These are phyloP conservation scores for Sarcophaga carnaria DNA, from an alignment of 2,888 invertebrate species.

Conservation along the genomic window DNA sequence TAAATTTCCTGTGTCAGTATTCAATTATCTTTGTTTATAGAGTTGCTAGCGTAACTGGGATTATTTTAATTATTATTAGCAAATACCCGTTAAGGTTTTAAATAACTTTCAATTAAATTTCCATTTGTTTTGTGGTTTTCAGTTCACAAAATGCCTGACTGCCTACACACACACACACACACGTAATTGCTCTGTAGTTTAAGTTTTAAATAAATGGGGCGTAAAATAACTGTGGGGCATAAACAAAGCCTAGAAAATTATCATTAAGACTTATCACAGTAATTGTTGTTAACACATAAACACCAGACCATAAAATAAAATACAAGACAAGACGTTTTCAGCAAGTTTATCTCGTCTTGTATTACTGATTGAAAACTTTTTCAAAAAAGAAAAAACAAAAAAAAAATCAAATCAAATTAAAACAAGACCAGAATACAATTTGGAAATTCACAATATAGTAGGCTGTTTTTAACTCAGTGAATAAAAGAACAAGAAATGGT, in stretches of 20 bases:
- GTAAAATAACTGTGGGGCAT: neutral
- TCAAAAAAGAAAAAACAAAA: too few species aligned
- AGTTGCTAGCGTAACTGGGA: too few species aligned
- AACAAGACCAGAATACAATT: neutral
- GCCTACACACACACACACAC: neutral
- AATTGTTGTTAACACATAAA: neutral
- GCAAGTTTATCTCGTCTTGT: neutral
- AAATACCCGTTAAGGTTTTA: neutral
- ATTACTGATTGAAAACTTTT: neutral
- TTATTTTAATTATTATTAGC: neutral
- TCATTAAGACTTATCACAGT: neutral
- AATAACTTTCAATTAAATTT: neutral
- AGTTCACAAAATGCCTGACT: slow-evolving; percentile 7
- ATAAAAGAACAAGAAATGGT: neutral
- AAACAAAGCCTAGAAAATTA: neutral
- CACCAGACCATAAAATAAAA: neutral
- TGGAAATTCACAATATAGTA: neutral
- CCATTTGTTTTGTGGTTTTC: neutral
- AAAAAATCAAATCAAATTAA: neutral
- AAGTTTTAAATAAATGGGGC: neutral
- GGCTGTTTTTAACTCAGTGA: neutral
- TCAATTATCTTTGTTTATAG: too few species aligned
- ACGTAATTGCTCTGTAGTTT: neutral
- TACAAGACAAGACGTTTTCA: neutral
- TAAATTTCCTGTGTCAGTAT: too few species aligned